phyloP scores from a whole-genome alignment of 2,113 vertebrate species.

The Ceyx melanurus region DNA sequence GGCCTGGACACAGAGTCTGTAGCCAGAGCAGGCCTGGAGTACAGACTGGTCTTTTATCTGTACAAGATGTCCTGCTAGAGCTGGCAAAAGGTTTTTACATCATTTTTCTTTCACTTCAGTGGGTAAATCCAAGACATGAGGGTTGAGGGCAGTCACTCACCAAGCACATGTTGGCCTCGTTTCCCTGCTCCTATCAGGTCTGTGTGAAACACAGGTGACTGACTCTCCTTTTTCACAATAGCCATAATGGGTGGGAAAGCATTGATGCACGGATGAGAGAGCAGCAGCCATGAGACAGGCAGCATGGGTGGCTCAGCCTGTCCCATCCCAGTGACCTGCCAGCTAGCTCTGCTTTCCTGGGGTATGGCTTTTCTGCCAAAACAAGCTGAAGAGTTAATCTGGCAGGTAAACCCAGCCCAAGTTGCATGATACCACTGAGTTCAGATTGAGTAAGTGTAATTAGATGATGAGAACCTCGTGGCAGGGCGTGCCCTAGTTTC shows the following conservation, averaged over 20 bases:
- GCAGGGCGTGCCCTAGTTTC: slow-evolving; percentile 58
- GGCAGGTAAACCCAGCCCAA: neutral
- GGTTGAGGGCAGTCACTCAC: neutral
- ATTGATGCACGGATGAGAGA: neutral
- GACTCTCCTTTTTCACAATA: neutral
- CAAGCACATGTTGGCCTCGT: rapidly evolving
- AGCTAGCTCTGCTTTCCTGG: neutral
- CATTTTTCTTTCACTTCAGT: neutral
- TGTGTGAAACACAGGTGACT: rapidly evolving
- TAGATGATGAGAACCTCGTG: slow-evolving; percentile 34
- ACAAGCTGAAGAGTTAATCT: neutral
- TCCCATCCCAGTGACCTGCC: neutral
- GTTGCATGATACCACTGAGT: neutral
- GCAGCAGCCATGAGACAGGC: neutral
- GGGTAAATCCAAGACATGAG: neutral
- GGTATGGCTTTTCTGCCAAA: neutral
- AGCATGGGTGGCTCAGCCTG: neutral
- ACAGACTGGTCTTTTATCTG: neutral
- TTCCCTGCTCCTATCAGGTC: neutral
- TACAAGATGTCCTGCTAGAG: neutral
- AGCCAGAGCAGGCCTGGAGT: neutral
- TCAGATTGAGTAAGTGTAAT: slow-evolving; percentile 40
- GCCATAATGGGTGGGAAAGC: neutral
- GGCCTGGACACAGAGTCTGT: neutral
- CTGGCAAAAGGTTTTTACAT: neutral